These are phyloP conservation scores for Drosophila azteca DNA, from an alignment of 1,140 invertebrate species.

Conservation along the genomic window DNA sequence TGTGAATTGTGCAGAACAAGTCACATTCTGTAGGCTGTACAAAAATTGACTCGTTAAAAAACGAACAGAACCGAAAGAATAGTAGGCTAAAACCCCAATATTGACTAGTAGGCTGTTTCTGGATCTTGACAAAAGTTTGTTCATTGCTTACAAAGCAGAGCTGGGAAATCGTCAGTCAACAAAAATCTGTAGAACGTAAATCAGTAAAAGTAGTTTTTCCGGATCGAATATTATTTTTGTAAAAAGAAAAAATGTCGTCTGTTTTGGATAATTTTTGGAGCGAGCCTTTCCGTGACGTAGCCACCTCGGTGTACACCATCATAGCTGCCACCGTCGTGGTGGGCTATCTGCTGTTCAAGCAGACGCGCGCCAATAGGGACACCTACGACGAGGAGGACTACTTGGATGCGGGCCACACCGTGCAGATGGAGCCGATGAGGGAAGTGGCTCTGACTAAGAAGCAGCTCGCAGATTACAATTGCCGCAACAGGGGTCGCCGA, in stretches of 20 bases:
- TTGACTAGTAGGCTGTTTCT: neutral
- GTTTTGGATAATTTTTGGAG: conserved; percentile 20
- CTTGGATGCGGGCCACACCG: conserved; percentile 5
- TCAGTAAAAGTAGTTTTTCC: neutral
- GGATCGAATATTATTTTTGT: neutral
- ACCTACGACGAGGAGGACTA: conserved; percentile 65
- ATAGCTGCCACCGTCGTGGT: conserved; percentile 19
- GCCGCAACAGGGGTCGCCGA: neutral
- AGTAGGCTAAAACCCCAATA: too few relatives aligned
- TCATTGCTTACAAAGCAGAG: neutral
- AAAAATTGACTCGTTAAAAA: too few relatives aligned
- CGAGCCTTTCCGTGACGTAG: conserved; percentile 26
- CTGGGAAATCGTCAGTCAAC: too few relatives aligned
- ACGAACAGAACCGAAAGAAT: too few relatives aligned
- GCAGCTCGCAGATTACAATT: conserved; percentile 25
- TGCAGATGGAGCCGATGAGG: conserved; percentile 9
- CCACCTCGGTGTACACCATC: conserved; percentile 36
- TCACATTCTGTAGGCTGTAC: too few relatives aligned
- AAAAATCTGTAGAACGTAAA: neutral
- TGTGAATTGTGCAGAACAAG: too few relatives aligned
- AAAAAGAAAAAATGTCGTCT: conserved; percentile 24
- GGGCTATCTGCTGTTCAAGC: conserved; percentile 28
- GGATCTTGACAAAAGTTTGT: too few relatives aligned
- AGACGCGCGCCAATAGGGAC: neutral
- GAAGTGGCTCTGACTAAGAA: conserved; percentile 3